Percentiles rank a stretch among this genome's conserved stretches.
These are phyloP conservation scores for Pyrochroa serraticornis DNA, from an alignment of 2,888 invertebrate genomes.

Conservation along the genomic window DNA sequence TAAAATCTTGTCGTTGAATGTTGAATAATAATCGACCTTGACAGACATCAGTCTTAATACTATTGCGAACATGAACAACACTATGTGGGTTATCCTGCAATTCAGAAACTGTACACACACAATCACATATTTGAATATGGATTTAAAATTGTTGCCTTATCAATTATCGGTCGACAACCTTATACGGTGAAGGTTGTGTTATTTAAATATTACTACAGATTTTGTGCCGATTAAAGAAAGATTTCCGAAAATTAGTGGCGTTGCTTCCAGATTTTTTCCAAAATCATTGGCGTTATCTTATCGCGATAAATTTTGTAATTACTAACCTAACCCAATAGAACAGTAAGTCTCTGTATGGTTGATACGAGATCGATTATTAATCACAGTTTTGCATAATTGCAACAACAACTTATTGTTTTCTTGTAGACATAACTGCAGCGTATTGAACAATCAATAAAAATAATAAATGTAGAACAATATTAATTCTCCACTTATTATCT, in stretches of 20 bases:
- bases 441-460: too few relatives aligned
- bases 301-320: neutral
- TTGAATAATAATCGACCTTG: constrained; percentile 11
- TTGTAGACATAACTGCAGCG: too few relatives aligned
- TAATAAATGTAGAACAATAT: too few relatives aligned
- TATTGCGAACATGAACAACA: too few relatives aligned
- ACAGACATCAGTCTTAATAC: constrained; percentile 15
- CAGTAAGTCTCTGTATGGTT: too few relatives aligned
- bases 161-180: constrained; percentile 35
- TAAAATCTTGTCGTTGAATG: constrained; percentile 5
- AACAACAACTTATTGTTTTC: constrained; percentile 6
- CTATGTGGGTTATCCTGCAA: too few relatives aligned
- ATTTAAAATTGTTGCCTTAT: constrained; percentile 15
- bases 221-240: too few relatives aligned
- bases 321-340: too few relatives aligned
- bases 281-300: neutral
- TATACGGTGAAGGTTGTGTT: constrained; percentile 14
- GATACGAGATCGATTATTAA: neutral
- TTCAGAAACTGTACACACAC: too few relatives aligned
- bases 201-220: neutral
- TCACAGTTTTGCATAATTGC: constrained; percentile 13
- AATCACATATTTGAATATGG: neutral
- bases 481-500: too few relatives aligned
- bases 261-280: neutral
- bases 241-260: too few relatives aligned